phyloP scores from a whole-genome alignment of 2,888 invertebrate genomes.

The Caenorhabditis becei region DNA sequence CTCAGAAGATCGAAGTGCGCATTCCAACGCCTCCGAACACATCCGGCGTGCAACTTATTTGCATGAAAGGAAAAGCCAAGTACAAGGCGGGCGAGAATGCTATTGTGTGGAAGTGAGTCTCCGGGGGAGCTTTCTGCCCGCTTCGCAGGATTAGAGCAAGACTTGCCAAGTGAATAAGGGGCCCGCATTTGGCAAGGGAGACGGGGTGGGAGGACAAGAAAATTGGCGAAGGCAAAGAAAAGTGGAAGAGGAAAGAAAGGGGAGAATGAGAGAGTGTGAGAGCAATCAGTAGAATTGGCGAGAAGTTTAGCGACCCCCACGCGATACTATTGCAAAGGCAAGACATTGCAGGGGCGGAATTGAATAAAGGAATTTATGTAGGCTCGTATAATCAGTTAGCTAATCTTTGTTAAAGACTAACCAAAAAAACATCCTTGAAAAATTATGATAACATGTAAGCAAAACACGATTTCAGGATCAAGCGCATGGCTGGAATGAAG shows the following conservation, averaged over 20 bases:
- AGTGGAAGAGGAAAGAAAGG: neutral
- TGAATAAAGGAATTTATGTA: too few species aligned
- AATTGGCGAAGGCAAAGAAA: slow-evolving; percentile 17
- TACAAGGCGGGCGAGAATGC: slow-evolving; percentile 99
- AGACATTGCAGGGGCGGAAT: neutral
- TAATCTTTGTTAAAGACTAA: too few species aligned
- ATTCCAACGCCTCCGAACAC: slow-evolving; percentile 99
- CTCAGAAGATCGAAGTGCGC: slow-evolving; percentile 98
- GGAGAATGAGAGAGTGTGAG: slow-evolving; percentile 11
- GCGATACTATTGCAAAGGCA: too few species aligned
- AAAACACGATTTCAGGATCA: slow-evolving; percentile 83
- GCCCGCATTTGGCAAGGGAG: slow-evolving; percentile 1
- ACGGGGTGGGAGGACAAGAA: slow-evolving; percentile 5
- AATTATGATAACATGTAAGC: neutral
- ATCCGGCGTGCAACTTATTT: slow-evolving; percentile 98
- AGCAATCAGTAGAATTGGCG: slow-evolving; percentile 34
- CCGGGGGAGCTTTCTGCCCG: slow-evolving; percentile 1
- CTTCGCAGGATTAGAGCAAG: slow-evolving; percentile 35
- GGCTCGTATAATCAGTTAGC: too few species aligned
- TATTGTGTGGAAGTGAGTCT: slow-evolving; percentile 92
- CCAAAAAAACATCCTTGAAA: too few species aligned
- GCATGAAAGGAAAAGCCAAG: slow-evolving; percentile 97
- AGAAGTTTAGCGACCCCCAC: neutral
- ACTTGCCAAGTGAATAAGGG: slow-evolving; percentile 8
- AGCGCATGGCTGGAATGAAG: slow-evolving; percentile 90